Evolutionary conservation across 1,140 invertebrate genomes (phyloP).

Genomic region (Lepeophtheirus salmonis): DNA sequence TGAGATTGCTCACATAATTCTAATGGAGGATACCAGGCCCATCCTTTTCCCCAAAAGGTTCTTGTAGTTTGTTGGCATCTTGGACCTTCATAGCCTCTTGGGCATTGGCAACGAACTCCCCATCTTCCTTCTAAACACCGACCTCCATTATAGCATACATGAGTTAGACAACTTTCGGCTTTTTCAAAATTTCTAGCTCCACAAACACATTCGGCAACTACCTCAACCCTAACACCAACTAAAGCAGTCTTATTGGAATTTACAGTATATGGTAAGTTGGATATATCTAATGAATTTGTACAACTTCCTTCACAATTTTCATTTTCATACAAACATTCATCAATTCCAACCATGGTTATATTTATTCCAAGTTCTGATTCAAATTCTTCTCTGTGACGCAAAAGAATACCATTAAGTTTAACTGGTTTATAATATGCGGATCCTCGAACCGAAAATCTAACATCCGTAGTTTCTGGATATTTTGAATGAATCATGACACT

Average conservation of each 20-base stretch:
- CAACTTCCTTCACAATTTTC: conserved; percentile 88
- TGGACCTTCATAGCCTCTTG: conserved; percentile 72
- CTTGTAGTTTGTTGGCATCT: conserved; percentile 85
- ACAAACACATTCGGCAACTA: conserved; percentile 73
- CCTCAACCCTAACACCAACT: conserved; percentile 71
- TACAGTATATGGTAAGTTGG: conserved; percentile 72
- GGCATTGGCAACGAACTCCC: conserved; percentile 65
- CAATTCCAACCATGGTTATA: conserved; percentile 92
- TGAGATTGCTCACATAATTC: conserved; percentile 90
- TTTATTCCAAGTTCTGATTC: conserved; percentile 79
- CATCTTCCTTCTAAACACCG: conserved; percentile 71
- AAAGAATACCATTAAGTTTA: conserved; percentile 72
- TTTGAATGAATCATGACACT: conserved; percentile 69
- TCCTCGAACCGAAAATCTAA: conserved; percentile 81
- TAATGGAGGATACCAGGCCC: conserved; percentile 85
- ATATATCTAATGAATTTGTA: conserved; percentile 73
- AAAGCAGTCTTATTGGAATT: conserved; percentile 89
- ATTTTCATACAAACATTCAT: conserved; percentile 87
- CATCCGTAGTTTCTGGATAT: conserved; percentile 70
- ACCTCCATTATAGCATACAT: conserved; percentile 83
- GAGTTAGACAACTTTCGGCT: conserved; percentile 65
- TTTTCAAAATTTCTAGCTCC: conserved; percentile 73
- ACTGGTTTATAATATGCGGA: conserved; percentile 89
- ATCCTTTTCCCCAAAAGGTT: conserved; percentile 74
- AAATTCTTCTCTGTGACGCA: conserved; percentile 61